A percentile compares a stretch with the other conserved stretches of the same genome.
Evolutionary conservation across 2,888 invertebrate species (phyloP).

Genomic region (Melolontha melolontha): DNA sequence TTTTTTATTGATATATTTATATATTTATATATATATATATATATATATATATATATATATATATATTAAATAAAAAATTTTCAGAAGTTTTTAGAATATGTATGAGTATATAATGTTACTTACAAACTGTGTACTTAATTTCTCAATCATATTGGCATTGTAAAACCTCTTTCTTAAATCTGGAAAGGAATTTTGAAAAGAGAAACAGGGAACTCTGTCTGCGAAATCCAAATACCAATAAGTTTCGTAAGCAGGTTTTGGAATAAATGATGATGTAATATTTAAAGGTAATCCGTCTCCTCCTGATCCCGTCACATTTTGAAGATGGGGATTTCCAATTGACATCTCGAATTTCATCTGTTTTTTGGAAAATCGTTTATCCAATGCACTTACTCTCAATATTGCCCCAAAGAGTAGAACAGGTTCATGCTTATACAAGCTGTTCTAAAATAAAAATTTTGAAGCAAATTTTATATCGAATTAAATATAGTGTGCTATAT

Average conservation of each 20-base stretch:
- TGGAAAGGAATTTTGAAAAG: constrained; percentile 72
- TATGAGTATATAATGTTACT: constrained; percentile 50
- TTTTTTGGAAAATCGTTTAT: constrained; percentile 68
- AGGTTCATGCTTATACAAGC: constrained; percentile 72
- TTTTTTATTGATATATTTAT: too few relatives aligned
- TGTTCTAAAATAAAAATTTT: constrained; percentile 64
- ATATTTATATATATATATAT: too few relatives aligned
- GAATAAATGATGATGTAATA: constrained; percentile 49
- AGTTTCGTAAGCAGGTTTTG: constrained; percentile 54
- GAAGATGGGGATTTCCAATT: constrained; percentile 72
- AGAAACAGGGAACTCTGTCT: constrained; percentile 76
- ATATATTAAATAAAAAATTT: too few relatives aligned
- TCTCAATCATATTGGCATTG: constrained; percentile 75
- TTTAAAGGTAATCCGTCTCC: constrained; percentile 43
- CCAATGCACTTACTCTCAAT: constrained; percentile 77
- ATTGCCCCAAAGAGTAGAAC: constrained; percentile 75
- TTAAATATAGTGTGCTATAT: not conserved
- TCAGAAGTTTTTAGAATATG: too few relatives aligned
- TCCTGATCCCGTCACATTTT: constrained; percentile 43
- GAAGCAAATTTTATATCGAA: constrained; percentile 3
- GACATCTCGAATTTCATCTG: constrained; percentile 76
- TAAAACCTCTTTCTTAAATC: constrained; percentile 76
- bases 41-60: too few relatives aligned
- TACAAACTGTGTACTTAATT: constrained; percentile 73
- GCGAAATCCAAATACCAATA: constrained; percentile 63